Conservation (phyloP, 2,888 invertebrate species). For the Cataglyphis albicans region DNA sequence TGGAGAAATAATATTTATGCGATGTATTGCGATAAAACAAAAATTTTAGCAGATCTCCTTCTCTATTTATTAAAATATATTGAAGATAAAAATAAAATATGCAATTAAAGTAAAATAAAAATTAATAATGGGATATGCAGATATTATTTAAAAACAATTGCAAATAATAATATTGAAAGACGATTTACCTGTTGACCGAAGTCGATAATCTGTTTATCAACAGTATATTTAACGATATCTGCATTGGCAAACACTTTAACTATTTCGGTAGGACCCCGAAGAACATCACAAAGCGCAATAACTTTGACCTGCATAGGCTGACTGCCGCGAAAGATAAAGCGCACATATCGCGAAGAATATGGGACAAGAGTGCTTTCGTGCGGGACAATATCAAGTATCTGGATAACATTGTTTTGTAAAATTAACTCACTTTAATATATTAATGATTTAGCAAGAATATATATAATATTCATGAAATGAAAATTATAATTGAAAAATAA, state of each 20-base stretch:
- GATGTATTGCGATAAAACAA: too few relatives aligned
- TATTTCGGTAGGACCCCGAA: constrained; percentile 88
- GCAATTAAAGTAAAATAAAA: background rate
- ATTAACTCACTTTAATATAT: background rate
- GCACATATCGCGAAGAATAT: constrained; percentile 68
- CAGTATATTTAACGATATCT: constrained; percentile 86
- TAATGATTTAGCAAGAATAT: background rate
- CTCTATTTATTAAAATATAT: too few relatives aligned
- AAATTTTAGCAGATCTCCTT: too few relatives aligned
- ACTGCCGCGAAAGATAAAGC: constrained; percentile 71
- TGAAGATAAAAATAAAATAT: too few relatives aligned
- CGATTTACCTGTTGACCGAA: constrained; percentile 84
- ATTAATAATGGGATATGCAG: background rate
- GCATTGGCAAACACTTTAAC: constrained; percentile 87
- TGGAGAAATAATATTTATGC: too few relatives aligned
- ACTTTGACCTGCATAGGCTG: constrained; percentile 84
- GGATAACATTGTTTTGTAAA: background rate
- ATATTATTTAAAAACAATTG: background rate
- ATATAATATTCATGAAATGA: background rate
- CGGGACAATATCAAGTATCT: constrained; percentile 73
- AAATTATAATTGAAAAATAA: constrained; percentile 1
- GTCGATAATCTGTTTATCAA: constrained; percentile 85
- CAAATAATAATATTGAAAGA: background rate
- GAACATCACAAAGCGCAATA: constrained; percentile 87
- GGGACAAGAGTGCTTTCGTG: constrained; percentile 68